Evolutionary conservation across 2,797 vertebrate genomes (phyloP).

Genomic region (Pseudotriccus pelzelni): DNA sequence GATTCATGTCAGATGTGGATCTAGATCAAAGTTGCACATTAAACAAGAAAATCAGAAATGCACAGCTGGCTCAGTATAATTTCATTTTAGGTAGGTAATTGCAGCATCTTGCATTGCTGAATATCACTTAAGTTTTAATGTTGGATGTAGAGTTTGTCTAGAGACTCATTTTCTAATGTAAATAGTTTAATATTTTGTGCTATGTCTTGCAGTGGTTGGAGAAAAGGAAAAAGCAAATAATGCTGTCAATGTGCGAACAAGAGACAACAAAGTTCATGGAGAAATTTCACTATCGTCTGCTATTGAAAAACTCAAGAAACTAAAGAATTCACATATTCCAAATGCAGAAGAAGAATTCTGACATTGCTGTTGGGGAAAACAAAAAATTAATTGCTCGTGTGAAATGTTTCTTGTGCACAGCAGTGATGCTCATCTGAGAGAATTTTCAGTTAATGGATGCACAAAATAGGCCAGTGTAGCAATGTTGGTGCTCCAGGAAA

Average conservation of each 20-base stretch:
- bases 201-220: slow-evolving; percentile 86
- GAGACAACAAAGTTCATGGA: slow-evolving; percentile 94
- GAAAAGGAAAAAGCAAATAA: slow-evolving; percentile 90
- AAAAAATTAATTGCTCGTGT: neutral
- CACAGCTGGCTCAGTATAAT: slow-evolving; percentile 94
- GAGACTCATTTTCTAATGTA: neutral
- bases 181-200: neutral
- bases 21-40: slow-evolving; percentile 89
- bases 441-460: neutral
- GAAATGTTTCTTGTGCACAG: neutral
- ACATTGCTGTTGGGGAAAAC: neutral
- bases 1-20: slow-evolving; percentile 92
- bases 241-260: slow-evolving; percentile 89
- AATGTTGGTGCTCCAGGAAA: neutral
- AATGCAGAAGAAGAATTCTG: slow-evolving; percentile 90
- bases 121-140: neutral
- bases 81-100: slow-evolving; percentile 96
- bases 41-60: slow-evolving; percentile 95
- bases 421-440: neutral
- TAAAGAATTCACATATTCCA: slow-evolving; percentile 80
- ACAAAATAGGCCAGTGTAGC: neutral
- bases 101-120: neutral
- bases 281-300: slow-evolving; percentile 83
- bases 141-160: neutral
- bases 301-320: slow-evolving; percentile 83